These are phyloP conservation scores for Drosophila pachea DNA, from an alignment of 1,140 invertebrate genomes.

Conservation along the genomic window DNA sequence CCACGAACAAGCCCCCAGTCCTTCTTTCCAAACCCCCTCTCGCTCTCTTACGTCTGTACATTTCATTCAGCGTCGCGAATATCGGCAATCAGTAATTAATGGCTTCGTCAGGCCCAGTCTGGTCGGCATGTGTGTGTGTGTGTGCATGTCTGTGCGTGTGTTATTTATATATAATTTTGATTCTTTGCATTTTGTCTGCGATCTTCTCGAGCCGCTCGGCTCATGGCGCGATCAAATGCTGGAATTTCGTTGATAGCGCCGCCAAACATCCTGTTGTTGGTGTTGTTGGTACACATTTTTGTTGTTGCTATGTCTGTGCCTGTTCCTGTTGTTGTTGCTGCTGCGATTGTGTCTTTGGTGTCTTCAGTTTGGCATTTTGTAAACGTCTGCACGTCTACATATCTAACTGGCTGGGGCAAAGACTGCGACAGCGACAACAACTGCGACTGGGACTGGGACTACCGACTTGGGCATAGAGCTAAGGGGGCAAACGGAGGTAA, in stretches of 20 bases:
- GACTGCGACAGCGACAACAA: conserved; percentile 36
- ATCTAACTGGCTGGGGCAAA: conserved; percentile 49
- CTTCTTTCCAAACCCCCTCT: neutral
- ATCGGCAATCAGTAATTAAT: conserved; percentile 76
- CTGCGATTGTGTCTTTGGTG: conserved; percentile 59
- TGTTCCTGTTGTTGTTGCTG: conserved; percentile 37
- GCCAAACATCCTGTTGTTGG: conserved; percentile 72
- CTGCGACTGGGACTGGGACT: too few species aligned
- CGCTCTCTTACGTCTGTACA: conserved; percentile 27
- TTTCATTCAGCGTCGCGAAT: conserved; percentile 63
- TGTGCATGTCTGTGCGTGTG: neutral
- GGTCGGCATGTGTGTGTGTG: conserved; percentile 39
- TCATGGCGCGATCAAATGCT: conserved; percentile 63
- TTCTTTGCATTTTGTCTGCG: conserved; percentile 73
- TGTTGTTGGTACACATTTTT: conserved; percentile 15
- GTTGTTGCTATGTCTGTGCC: conserved; percentile 31
- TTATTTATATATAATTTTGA: conserved; percentile 42
- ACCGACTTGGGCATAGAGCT: neutral
- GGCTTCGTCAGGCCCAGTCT: conserved; percentile 58
- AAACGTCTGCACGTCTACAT: conserved; percentile 73
- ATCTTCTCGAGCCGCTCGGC: conserved; percentile 45
- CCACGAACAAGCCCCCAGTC: conserved; percentile 9
- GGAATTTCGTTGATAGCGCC: conserved; percentile 75
- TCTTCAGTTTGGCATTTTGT: conserved; percentile 69
- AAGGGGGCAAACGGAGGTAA: neutral